These are phyloP conservation scores for Stenoptilia bipunctidactyla DNA, from an alignment of 2,888 invertebrate species.

Conservation along the genomic window DNA sequence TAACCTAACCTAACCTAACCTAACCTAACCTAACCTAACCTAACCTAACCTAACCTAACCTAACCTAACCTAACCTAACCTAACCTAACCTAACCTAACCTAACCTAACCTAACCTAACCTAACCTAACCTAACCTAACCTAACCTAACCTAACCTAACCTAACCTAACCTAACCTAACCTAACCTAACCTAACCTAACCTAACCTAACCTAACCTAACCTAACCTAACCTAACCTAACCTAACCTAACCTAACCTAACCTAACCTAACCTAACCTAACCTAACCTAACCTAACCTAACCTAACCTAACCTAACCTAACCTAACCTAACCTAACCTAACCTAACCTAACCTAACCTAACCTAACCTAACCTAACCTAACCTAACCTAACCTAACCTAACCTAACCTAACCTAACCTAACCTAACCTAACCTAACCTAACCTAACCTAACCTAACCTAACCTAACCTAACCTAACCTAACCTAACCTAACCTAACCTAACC, in stretches of 20 bases:
- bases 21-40: slow-evolving; percentile 12
- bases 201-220: slow-evolving; percentile 13
- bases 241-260: slow-evolving; percentile 18
- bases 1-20: slow-evolving; percentile 13
- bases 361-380: slow-evolving; percentile 18
- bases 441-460: slow-evolving; percentile 12
- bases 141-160: slow-evolving; percentile 20
- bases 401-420: slow-evolving; percentile 12
- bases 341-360: slow-evolving; percentile 13
- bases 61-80: slow-evolving; percentile 13
- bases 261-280: slow-evolving; percentile 16
- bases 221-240: slow-evolving; percentile 16
- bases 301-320: slow-evolving; percentile 12
- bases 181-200: slow-evolving; percentile 12
- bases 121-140: slow-evolving; percentile 18
- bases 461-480: slow-evolving; percentile 12
- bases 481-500: slow-evolving; percentile 13
- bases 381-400: slow-evolving; percentile 16
- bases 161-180: slow-evolving; percentile 13
- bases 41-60: slow-evolving; percentile 12
- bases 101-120: slow-evolving; percentile 12
- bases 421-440: slow-evolving; percentile 9
- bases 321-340: slow-evolving; percentile 11
- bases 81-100: slow-evolving; percentile 13
- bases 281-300: slow-evolving; percentile 12